These are phyloP conservation scores for Silurus aristotelis DNA, from an alignment of 2,797 vertebrate genomes.

Conservation along the genomic window DNA sequence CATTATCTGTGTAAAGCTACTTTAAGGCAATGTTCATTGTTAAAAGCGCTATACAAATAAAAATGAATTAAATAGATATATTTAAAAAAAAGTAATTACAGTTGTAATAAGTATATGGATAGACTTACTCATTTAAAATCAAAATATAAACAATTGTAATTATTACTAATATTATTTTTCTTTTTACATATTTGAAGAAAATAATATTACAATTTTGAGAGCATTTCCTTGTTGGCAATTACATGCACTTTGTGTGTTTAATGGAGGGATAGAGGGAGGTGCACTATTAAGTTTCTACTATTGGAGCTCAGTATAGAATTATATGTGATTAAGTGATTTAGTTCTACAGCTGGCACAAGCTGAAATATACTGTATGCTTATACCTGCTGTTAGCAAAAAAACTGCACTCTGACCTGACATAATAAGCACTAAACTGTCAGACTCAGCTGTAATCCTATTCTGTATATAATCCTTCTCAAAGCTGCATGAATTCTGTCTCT, in stretches of 20 bases:
- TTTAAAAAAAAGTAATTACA: no score
- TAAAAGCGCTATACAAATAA: no score
- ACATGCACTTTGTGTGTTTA: background rate
- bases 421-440: slow-evolving; percentile 40
- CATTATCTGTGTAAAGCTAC: no score
- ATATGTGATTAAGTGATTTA: slow-evolving; percentile 44
- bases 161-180: no score
- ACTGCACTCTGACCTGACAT: slow-evolving; percentile 19
- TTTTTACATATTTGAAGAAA: no score
- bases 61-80: no score
- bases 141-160: no score
- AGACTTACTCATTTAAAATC: no score
- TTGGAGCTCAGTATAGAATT: slow-evolving; percentile 46
- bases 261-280: background rate
- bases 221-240: no score
- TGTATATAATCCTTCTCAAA: slow-evolving; percentile 42
- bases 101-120: no score
- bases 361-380: background rate
- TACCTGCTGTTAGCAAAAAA: background rate
- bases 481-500: background rate
- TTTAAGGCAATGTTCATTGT: no score
- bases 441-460: slow-evolving; percentile 28
- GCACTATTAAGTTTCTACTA: background rate
- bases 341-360: slow-evolving; percentile 31
- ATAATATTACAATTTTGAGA: no score